phyloP scores from a whole-genome alignment of 1,140 invertebrate genomes.

The Ruditapes philippinarum region DNA sequence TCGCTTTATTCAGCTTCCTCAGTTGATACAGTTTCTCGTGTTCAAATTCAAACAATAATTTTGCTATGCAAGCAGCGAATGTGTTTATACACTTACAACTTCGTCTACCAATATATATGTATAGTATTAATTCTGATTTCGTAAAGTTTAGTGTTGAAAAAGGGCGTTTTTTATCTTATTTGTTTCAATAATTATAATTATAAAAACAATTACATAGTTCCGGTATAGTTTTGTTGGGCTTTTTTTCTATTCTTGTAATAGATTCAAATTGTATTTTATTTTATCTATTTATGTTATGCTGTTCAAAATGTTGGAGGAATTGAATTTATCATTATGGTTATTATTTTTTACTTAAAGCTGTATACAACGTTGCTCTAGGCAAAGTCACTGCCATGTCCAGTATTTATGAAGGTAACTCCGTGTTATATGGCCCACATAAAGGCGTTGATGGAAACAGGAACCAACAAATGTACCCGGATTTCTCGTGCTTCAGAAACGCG shows the following conservation, averaged over 20 bases:
- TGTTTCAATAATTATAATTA: not conserved
- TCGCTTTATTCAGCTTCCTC: too few relatives aligned
- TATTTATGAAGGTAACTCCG: not conserved
- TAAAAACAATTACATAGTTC: not conserved
- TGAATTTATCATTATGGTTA: not conserved
- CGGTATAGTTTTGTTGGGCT: not conserved
- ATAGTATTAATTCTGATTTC: too few relatives aligned
- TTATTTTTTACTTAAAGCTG: not conserved
- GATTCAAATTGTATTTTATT: not conserved
- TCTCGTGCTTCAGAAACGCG: not conserved
- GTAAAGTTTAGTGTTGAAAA: too few relatives aligned
- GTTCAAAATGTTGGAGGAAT: too few relatives aligned
- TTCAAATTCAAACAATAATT: too few relatives aligned
- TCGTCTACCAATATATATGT: too few relatives aligned
- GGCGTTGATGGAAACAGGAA: not conserved
- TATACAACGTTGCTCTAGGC: not conserved
- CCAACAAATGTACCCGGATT: not conserved
- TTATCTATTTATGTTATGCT: not conserved
- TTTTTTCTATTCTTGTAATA: not conserved
- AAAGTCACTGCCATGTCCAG: not conserved
- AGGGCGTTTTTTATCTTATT: not conserved
- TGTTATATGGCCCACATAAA: not conserved
- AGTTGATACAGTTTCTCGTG: too few relatives aligned
- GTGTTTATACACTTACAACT: too few relatives aligned
- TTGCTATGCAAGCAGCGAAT: too few relatives aligned